These are phyloP conservation scores for Leptinotarsa defecta DNA, from an alignment of 1,140 invertebrate species.

Conservation along the genomic window DNA sequence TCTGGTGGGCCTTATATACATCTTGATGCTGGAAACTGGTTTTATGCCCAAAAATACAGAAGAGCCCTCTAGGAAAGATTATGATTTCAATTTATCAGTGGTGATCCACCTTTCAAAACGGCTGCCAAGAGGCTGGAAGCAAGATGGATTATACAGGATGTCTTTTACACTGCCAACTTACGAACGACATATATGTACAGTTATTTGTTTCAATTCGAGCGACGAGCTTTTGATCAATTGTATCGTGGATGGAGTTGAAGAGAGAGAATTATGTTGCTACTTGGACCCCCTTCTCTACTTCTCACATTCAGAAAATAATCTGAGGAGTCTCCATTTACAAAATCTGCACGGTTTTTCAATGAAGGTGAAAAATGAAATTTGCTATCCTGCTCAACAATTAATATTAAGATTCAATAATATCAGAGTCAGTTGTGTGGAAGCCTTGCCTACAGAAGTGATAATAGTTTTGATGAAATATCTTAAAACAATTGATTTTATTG, in stretches of 20 bases:
- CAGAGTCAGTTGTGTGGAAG: constrained; percentile 37
- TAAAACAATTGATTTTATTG: constrained; percentile 9
- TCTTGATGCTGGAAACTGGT: constrained; percentile 52
- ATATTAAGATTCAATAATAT: constrained; percentile 39
- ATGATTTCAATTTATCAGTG: constrained; percentile 42
- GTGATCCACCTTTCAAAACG: constrained; percentile 34
- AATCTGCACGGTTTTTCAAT: constrained; percentile 45
- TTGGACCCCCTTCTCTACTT: constrained; percentile 50
- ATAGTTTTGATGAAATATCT: constrained; percentile 36
- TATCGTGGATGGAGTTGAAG: constrained; percentile 38
- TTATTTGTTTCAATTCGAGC: constrained; percentile 36
- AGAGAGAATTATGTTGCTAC: constrained; percentile 34
- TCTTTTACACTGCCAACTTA: constrained; percentile 38
- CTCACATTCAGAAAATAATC: constrained; percentile 37
- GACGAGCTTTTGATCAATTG: constrained; percentile 52
- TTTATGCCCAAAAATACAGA: constrained; percentile 43
- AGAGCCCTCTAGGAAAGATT: constrained; percentile 25
- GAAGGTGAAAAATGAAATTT: constrained; percentile 47
- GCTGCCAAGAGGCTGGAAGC: constrained; percentile 41
- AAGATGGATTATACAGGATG: constrained; percentile 30
- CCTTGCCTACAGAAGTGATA: constrained; percentile 50
- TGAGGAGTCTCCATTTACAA: constrained; percentile 44
- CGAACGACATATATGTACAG: constrained; percentile 31
- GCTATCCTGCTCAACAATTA: constrained; percentile 45
- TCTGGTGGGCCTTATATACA: constrained; percentile 47